Conservation (phyloP, 2,888 invertebrate genomes). For the Notocelia uddmanniana region DNA sequence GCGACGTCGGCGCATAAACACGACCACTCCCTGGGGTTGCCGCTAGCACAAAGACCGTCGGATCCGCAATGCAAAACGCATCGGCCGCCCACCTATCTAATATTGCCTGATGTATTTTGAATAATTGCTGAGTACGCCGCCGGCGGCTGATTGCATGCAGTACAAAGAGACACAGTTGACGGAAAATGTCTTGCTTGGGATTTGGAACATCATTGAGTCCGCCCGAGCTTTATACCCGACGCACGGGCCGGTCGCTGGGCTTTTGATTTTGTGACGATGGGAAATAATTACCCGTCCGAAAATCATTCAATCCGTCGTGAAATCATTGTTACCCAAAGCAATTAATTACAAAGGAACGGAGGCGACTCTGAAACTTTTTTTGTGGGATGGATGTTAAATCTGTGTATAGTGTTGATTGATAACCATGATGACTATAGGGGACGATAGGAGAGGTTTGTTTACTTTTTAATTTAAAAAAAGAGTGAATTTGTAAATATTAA, state of each 20-base stretch:
- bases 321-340: neutral
- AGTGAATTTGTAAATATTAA: too few species aligned
- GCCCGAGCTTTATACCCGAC: constrained; percentile 50
- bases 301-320: too few species aligned
- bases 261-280: neutral
- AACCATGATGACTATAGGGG: too few species aligned
- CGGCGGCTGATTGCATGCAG: constrained; percentile 72
- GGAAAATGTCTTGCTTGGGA: constrained; percentile 77
- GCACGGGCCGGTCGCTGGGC: constrained; percentile 18
- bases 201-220: constrained; percentile 56
- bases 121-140: constrained; percentile 78
- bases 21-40: constrained; percentile 69
- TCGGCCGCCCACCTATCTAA: constrained; percentile 82
- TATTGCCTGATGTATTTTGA: constrained; percentile 84
- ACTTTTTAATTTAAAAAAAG: too few species aligned
- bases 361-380: neutral
- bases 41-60: constrained; percentile 74
- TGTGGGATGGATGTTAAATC: neutral
- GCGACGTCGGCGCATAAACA: constrained; percentile 66
- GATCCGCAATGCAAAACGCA: constrained; percentile 85
- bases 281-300: neutral
- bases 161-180: constrained; percentile 71
- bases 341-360: neutral
- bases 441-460: too few species aligned
- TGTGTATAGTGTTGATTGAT: neutral